A percentile compares a stretch with the other conserved stretches of the same genome.
Conservation (phyloP, 2,797 vertebrate species). For the Heteromormyrus szaboi region DNA sequence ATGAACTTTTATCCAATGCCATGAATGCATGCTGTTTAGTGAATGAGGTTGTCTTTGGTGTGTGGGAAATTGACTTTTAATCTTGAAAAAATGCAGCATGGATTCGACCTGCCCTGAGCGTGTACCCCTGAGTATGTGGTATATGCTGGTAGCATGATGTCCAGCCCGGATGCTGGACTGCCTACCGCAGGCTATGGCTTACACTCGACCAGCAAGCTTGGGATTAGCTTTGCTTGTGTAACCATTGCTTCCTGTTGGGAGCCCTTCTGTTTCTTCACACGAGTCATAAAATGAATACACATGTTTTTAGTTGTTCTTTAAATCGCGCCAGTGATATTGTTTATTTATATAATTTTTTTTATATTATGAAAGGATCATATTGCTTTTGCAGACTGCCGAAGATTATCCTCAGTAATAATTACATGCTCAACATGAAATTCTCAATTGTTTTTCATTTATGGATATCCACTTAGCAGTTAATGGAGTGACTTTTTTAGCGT, state of each 20-base stretch:
- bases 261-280: background rate
- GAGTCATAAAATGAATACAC: background rate
- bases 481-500: background rate
- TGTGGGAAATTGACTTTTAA: constrained; percentile 14
- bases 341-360: background rate
- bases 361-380: background rate
- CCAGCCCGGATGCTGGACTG: background rate
- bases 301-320: background rate
- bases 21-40: background rate
- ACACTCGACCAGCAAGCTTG: background rate
- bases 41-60: constrained; percentile 5
- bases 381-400: background rate
- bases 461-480: background rate
- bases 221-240: constrained; percentile 1
- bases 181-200: background rate
- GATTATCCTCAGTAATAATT: background rate
- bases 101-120: background rate
- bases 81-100: background rate
- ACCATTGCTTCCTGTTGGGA: constrained; percentile 8
- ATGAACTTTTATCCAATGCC: background rate
- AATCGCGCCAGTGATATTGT: background rate
- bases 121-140: background rate
- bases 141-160: background rate
- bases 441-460: background rate
- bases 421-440: background rate